These are phyloP conservation scores for Microctonus aethiopoides DNA, from an alignment of 2,888 invertebrate species.

Conservation along the genomic window DNA sequence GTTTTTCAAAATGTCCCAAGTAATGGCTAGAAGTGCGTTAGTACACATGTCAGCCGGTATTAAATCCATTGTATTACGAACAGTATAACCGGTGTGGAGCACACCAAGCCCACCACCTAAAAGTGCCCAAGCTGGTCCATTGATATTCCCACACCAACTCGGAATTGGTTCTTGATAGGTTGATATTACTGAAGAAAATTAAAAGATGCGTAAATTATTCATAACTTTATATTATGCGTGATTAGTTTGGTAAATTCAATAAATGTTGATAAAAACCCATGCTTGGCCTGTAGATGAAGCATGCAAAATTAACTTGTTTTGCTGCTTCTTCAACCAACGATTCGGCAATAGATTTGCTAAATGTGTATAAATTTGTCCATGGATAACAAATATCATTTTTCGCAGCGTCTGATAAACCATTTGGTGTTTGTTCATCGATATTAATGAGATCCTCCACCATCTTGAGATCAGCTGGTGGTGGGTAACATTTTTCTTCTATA, in stretches of 20 bases:
- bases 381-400: slow-evolving; percentile 41
- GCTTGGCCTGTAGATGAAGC: slow-evolving; percentile 52
- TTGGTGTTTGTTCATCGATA: slow-evolving; percentile 39
- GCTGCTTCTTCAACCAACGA: slow-evolving; percentile 47
- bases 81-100: slow-evolving; percentile 39
- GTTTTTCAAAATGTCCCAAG: slow-evolving; percentile 49
- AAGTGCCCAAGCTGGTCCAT: slow-evolving; percentile 40
- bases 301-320: slow-evolving; percentile 42
- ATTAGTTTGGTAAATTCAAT: not conserved
- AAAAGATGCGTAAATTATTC: not conserved
- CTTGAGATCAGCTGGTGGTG: slow-evolving; percentile 48
- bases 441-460: slow-evolving; percentile 48
- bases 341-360: slow-evolving; percentile 53
- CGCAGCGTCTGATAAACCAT: slow-evolving; percentile 44
- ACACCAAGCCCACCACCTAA: slow-evolving; percentile 43
- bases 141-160: slow-evolving; percentile 45
- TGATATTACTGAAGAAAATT: slow-evolving; percentile 44
- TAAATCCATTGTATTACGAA: slow-evolving; percentile 42
- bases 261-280: slow-evolving; percentile 46
- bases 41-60: slow-evolving; percentile 52
- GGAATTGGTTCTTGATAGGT: slow-evolving; percentile 48
- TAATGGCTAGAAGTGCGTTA: slow-evolving; percentile 48
- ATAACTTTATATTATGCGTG: too few relatives aligned
- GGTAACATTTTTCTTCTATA: slow-evolving; percentile 53
- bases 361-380: slow-evolving; percentile 50